phyloP scores from a whole-genome alignment of 2,113 vertebrate genomes.

The Menura novaehollandiae region DNA sequence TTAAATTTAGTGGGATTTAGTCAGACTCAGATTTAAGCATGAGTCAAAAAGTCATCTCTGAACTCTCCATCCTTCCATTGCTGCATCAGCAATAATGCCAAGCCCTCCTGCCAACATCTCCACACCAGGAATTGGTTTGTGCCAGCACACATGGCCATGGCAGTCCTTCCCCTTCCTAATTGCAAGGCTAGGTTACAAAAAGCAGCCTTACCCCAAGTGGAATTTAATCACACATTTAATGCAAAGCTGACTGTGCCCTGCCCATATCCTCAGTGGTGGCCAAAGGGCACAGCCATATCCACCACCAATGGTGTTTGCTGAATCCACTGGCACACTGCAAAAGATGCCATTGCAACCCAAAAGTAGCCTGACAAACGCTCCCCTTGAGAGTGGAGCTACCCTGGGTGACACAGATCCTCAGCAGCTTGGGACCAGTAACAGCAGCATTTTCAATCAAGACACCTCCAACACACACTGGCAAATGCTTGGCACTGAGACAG shows the following conservation, averaged over 20 bases:
- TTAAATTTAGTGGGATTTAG: background rate
- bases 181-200: background rate
- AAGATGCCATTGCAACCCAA: background rate
- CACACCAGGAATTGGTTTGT: background rate
- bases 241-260: background rate
- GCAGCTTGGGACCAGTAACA: background rate
- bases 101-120: background rate
- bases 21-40: background rate
- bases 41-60: background rate
- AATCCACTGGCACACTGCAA: accelerated
- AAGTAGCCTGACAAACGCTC: background rate
- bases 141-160: background rate
- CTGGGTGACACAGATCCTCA: background rate
- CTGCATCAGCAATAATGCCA: accelerated
- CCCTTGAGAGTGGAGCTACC: background rate
- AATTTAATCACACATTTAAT: background rate
- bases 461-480: background rate
- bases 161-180: background rate
- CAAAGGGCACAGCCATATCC: background rate
- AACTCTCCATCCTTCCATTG: background rate
- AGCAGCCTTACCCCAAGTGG: background rate
- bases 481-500: background rate
- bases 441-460: background rate
- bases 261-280: background rate
- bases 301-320: background rate